Percentiles rank a stretch among this genome's conserved stretches.
These are phyloP conservation scores for Dendrolimus punctatus DNA, from an alignment of 1,140 invertebrate species.

Conservation along the genomic window DNA sequence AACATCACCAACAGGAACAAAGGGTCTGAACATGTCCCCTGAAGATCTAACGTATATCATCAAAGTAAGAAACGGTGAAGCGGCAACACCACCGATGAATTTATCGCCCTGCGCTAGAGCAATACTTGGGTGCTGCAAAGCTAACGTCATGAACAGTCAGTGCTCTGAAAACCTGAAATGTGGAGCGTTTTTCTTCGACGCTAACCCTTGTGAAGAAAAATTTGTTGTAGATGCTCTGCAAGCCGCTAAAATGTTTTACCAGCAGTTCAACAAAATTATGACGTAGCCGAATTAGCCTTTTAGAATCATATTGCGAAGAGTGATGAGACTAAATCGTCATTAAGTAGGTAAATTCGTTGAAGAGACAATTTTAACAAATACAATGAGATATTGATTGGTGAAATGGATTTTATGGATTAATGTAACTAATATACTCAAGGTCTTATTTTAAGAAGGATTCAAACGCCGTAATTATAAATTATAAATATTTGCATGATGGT, in stretches of 20 bases:
- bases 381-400: no score
- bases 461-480: no score
- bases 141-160: conserved; percentile 34
- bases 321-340: background rate
- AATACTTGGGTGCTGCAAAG: conserved; percentile 47
- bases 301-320: background rate
- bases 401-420: no score
- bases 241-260: conserved; percentile 45
- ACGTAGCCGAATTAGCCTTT: background rate
- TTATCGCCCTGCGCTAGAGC: conserved; percentile 53
- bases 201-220: conserved; percentile 54
- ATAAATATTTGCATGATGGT: no score
- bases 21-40: conserved; percentile 22
- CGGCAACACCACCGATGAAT: conserved; percentile 19
- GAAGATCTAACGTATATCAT: conserved; percentile 48
- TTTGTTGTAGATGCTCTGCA: conserved; percentile 44
- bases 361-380: no score
- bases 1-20: no score
- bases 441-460: no score
- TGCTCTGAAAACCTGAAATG: conserved; percentile 50
- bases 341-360: background rate
- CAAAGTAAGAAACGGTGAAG: conserved; percentile 26
- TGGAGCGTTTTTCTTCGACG: conserved; percentile 56
- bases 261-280: conserved; percentile 28
- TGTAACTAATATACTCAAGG: no score